Evolutionary conservation across 1,140 invertebrate species (phyloP).

Genomic region (Drosophila sturtevanti): DNA sequence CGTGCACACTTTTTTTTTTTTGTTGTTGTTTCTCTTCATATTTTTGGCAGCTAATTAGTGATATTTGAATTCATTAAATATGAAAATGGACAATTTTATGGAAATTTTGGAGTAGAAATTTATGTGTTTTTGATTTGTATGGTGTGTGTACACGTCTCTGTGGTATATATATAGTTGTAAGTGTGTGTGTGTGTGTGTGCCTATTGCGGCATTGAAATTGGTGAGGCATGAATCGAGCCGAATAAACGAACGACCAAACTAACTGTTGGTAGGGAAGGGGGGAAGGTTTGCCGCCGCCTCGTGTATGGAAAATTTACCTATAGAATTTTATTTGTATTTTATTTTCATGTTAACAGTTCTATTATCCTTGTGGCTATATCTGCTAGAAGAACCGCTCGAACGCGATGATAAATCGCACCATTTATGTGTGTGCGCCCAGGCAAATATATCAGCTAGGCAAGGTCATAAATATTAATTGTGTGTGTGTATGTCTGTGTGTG

Average conservation of each 20-base stretch:
- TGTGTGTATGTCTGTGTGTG: conserved; percentile 38
- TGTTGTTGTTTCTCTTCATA: neutral
- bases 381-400: conserved; percentile 14
- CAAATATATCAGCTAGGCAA: conserved; percentile 77
- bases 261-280: neutral
- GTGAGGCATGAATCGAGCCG: neutral
- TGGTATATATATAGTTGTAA: neutral
- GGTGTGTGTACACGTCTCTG: neutral
- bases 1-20: conserved; percentile 15
- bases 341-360: conserved; percentile 79
- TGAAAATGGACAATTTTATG: conserved; percentile 51
- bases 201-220: conserved; percentile 23
- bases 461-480: conserved; percentile 81
- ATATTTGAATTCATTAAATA: conserved; percentile 71
- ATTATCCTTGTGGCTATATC: conserved; percentile 76
- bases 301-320: conserved; percentile 32
- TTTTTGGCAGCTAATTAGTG: conserved; percentile 77
- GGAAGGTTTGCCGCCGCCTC: neutral
- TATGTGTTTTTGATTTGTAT: conserved; percentile 41
- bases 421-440: conserved; percentile 78
- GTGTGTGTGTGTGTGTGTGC: conserved; percentile 8
- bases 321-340: conserved; percentile 70
- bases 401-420: conserved; percentile 74
- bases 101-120: conserved; percentile 20
- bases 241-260: neutral